These are phyloP conservation scores for Metacarcinus magister DNA, from an alignment of 2,888 invertebrate genomes.

Conservation along the genomic window DNA sequence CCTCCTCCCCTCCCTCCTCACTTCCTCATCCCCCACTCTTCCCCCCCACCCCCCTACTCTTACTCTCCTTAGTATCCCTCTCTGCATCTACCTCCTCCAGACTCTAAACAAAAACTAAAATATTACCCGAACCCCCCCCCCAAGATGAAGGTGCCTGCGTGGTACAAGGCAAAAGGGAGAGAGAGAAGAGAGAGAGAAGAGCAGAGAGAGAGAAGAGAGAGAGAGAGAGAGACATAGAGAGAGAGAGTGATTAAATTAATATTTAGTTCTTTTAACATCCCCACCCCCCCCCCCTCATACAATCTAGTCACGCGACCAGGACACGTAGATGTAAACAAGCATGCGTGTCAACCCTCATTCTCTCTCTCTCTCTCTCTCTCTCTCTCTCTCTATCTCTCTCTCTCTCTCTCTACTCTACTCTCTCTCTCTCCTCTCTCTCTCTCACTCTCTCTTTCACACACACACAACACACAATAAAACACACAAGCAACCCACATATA, in stretches of 20 bases:
- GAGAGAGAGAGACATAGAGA: background rate
- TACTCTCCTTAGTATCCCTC: background rate
- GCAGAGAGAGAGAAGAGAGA: background rate
- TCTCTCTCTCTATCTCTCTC: slow-evolving; percentile 30
- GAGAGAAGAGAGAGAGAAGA: background rate
- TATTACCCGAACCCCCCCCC: too few species aligned
- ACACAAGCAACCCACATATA: background rate
- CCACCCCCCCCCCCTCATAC: too few species aligned
- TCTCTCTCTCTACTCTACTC: slow-evolving; percentile 21
- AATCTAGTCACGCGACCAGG: background rate
- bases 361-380: slow-evolving; percentile 7
- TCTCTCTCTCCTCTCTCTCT: slow-evolving; percentile 47
- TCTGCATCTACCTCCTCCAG: background rate
- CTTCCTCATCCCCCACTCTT: background rate
- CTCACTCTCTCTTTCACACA: slow-evolving; percentile 43
- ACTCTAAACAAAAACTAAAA: background rate
- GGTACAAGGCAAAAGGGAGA: background rate
- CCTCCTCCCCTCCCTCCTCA: too few species aligned
- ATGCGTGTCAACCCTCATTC: too few species aligned
- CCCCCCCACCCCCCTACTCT: too few species aligned
- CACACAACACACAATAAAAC: too few species aligned
- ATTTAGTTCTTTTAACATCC: background rate
- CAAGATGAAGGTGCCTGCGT: background rate
- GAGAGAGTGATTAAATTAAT: background rate
- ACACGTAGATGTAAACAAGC: background rate